Percentiles rank a stretch among this genome's conserved stretches.
phyloP scores from a whole-genome alignment of 2,113 vertebrate species.

The Strix uralensis region DNA sequence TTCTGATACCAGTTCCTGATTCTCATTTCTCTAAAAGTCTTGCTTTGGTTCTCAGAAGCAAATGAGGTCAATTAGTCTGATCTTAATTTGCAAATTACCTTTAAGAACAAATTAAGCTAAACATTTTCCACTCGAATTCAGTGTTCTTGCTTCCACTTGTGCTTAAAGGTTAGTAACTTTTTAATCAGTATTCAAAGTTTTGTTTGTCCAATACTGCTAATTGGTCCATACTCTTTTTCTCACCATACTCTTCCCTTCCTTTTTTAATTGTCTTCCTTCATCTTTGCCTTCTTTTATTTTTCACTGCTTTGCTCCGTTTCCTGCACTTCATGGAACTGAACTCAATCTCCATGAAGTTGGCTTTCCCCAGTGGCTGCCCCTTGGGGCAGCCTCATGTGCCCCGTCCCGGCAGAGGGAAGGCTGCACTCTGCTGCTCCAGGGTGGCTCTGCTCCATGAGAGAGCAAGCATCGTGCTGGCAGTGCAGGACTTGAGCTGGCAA shows the following conservation, averaged over 20 bases:
- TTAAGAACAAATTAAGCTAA: not conserved
- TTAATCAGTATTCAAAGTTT: not conserved
- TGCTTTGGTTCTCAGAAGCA: not conserved
- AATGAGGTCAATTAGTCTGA: not conserved
- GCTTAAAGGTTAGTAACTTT: slow-evolving; percentile 8
- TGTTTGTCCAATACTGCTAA: not conserved
- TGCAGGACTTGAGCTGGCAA: not conserved
- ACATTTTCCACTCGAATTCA: not conserved
- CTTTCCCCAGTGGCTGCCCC: not conserved
- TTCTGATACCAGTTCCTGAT: slow-evolving; percentile 20
- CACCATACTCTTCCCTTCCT: not conserved
- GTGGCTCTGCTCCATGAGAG: not conserved
- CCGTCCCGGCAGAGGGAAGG: accelerated
- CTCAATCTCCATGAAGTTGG: not conserved
- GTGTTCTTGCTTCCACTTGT: not conserved
- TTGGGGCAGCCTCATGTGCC: not conserved
- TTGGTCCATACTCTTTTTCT: not conserved
- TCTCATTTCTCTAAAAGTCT: slow-evolving; percentile 24
- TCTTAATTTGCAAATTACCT: not conserved
- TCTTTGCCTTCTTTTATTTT: not conserved
- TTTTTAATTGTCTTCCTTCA: not conserved
- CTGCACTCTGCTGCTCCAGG: not conserved
- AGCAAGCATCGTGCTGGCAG: accelerated
- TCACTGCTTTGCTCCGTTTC: not conserved
- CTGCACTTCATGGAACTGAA: not conserved